Evolutionary conservation across 2,113 vertebrate genomes (phyloP), one percentile per base, ranked within the genome.

Genomic region (Azemiops feae): DNA sequence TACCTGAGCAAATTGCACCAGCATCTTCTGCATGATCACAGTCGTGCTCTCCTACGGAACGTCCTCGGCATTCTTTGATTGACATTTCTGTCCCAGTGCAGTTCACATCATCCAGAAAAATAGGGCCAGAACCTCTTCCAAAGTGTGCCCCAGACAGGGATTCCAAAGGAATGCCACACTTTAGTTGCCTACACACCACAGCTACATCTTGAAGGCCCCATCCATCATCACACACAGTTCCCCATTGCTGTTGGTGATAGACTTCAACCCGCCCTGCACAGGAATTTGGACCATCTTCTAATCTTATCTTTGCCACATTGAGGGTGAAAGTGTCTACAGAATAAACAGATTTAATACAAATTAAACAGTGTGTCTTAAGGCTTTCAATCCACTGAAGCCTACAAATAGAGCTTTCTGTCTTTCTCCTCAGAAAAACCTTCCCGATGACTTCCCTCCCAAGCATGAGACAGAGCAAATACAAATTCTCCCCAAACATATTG

Each of bases 231-330:
- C 96, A 96, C 23, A 96, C 95, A 0, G 96, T 95, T 45, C 96
- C 97, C 96, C 96, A 97, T 1, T 88, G 69, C 8, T 92, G 88
- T 0, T 30, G 0, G 57, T 96, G 57, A 3, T 94, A 30, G 57
- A 97, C 93, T 43, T 97, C 96, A 0, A 97, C 93, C 85, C 95
- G 91, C 1, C 97, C 96, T 0, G 93, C 88, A 0, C 97, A 97
- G 91, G 0, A 90, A 0, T 87, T 14, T 0, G 90, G 58, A 1
- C 96, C 96, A 0, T 92, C 45, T 43, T 53, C 89, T 50, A 97
- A 27, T 1, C 93, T 94, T 12, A 97, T 55, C 2, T 90, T 94
- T 18, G 2, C 12, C 34, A 92, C 91, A 92, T 90, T 90, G 45
- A 90, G 89, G 3, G 58, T 20, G 0, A 0, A 69, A 0, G 91